phyloP scores from a whole-genome alignment of 92 coral and sea anemone genomes.

The Bergia puertoricense region DNA sequence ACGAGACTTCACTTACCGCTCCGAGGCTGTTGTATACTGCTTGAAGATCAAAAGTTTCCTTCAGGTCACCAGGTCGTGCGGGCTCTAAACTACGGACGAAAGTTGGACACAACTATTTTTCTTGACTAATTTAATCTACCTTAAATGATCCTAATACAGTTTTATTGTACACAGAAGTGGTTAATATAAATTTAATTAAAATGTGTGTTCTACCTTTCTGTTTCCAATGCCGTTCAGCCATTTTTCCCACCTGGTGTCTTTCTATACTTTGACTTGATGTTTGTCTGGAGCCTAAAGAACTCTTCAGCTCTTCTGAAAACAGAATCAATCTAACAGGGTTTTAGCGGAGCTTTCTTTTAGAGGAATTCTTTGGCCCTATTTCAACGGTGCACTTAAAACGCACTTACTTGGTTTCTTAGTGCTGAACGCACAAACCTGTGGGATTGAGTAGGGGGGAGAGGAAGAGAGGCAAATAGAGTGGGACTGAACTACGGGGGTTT shows the following conservation, averaged over 20 bases:
- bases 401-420: no score
- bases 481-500: no score
- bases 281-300: neutral
- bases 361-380: no score
- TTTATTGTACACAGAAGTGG: neutral
- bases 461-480: no score
- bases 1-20: neutral
- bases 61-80: conserved; percentile 36
- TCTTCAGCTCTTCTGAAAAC: neutral
- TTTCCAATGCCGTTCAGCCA: neutral
- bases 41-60: conserved; percentile 41
- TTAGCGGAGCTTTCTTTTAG: neutral
- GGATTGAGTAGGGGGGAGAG: no score
- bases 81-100: conserved; percentile 33
- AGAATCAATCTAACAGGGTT: neutral
- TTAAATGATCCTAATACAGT: no score
- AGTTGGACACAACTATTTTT: neutral
- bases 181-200: no score
- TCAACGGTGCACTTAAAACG: no score
- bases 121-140: neutral
- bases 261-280: neutral
- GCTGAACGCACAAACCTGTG: no score
- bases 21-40: conserved; percentile 14
- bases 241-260: neutral
- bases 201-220: neutral